Conservation (phyloP, 2,888 invertebrate species). For the Lobophora halterata region DNA sequence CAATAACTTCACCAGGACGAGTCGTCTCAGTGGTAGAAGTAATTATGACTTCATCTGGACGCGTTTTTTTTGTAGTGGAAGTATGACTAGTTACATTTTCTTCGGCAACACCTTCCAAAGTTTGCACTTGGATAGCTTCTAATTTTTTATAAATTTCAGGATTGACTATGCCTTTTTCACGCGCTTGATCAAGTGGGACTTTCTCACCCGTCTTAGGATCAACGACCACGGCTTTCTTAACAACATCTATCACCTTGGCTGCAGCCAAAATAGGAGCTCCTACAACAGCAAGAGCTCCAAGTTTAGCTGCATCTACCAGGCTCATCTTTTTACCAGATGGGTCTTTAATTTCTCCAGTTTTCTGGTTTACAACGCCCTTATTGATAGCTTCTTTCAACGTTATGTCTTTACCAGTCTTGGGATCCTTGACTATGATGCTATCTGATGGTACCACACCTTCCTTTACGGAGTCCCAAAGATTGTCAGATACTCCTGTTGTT, state of each 20-base stretch:
- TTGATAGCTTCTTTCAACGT: constrained; percentile 88
- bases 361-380: constrained; percentile 87
- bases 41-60: constrained; percentile 9
- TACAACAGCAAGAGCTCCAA: constrained; percentile 86
- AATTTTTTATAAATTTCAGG: constrained; percentile 52
- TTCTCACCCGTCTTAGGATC: constrained; percentile 89
- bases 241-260: constrained; percentile 83
- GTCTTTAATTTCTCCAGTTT: constrained; percentile 84
- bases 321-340: constrained; percentile 84
- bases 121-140: constrained; percentile 35
- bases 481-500: constrained; percentile 82
- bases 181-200: constrained; percentile 86
- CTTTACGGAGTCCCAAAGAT: constrained; percentile 86
- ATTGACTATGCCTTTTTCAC: constrained; percentile 84
- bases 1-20: constrained; percentile 15
- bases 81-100: constrained; percentile 15
- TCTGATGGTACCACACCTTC: constrained; percentile 86
- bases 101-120: constrained; percentile 44
- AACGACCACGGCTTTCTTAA: constrained; percentile 81
- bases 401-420: constrained; percentile 84
- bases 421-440: constrained; percentile 85
- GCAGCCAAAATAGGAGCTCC: constrained; percentile 88
- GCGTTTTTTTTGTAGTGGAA: constrained; percentile 12
- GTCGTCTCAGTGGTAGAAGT: neutral
- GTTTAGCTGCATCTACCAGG: constrained; percentile 87